phyloP scores from a whole-genome alignment of 2,797 vertebrate genomes.

The Acestrorhynchus altus region DNA sequence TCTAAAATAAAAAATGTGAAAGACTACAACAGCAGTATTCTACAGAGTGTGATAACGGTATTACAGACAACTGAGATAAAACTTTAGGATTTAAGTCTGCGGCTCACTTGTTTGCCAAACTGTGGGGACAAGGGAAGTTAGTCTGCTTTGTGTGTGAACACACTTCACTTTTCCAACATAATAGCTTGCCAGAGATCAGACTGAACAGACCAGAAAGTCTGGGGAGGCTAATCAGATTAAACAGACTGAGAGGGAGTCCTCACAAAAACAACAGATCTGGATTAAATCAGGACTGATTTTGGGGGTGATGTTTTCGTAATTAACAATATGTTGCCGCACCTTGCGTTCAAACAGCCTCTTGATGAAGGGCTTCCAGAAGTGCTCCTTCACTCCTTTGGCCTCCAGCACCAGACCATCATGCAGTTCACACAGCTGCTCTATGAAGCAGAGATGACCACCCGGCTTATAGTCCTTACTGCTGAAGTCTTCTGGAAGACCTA shows the following conservation, averaged over 20 bases:
- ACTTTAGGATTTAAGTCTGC: too few species aligned
- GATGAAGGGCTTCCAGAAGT: conserved; percentile 97
- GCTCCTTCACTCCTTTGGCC: conserved; percentile 95
- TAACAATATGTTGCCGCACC: conserved; percentile 61
- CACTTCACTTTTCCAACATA: too few species aligned
- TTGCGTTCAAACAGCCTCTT: conserved; percentile 93
- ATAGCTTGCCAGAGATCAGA: not conserved
- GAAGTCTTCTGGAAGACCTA: conserved; percentile 89
- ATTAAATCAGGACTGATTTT: not conserved
- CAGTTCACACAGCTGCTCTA: conserved; percentile 89
- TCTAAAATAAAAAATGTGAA: too few species aligned
- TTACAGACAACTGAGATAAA: too few species aligned
- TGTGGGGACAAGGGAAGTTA: too few species aligned
- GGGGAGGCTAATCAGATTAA: too few species aligned
- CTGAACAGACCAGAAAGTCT: not conserved
- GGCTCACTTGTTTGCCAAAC: too few species aligned
- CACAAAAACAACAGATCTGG: too few species aligned
- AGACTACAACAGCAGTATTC: too few species aligned
- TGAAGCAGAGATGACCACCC: conserved; percentile 85
- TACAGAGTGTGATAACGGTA: too few species aligned
- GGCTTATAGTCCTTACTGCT: conserved; percentile 85
- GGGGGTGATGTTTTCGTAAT: not conserved
- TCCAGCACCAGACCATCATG: conserved; percentile 93
- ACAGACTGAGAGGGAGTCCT: too few species aligned
- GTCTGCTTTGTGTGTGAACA: too few species aligned